Percentiles rank a stretch among this genome's conserved stretches.
These are phyloP conservation scores for Chrysolina americana DNA, from an alignment of 2,888 invertebrate species.

Conservation along the genomic window DNA sequence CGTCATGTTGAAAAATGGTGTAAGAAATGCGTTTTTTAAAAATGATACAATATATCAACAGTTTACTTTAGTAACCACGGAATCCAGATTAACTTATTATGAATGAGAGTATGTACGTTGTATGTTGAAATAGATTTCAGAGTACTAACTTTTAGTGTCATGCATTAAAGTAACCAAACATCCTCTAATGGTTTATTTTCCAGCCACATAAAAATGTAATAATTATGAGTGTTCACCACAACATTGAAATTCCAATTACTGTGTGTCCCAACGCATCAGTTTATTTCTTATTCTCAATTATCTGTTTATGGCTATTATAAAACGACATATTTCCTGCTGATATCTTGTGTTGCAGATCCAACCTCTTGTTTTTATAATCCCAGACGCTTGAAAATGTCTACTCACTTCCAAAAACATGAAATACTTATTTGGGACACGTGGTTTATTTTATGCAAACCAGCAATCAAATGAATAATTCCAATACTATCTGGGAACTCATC, in stretches of 20 bases:
- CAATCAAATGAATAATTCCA: slow-evolving; percentile 3
- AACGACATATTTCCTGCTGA: too few species aligned
- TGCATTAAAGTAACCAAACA: background rate
- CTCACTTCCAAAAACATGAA: too few species aligned
- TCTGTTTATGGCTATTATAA: too few species aligned
- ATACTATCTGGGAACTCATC: slow-evolving; percentile 25
- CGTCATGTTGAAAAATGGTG: too few species aligned
- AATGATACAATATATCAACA: too few species aligned
- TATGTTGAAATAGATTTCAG: background rate
- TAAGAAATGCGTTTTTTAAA: too few species aligned
- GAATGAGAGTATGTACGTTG: background rate
- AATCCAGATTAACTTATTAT: background rate
- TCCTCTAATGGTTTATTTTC: slow-evolving; percentile 6
- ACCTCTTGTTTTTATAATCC: too few species aligned
- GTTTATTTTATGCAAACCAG: background rate
- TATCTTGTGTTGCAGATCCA: too few species aligned
- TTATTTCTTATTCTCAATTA: background rate
- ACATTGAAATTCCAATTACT: background rate
- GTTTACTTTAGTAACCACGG: too few species aligned
- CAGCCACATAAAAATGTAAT: background rate
- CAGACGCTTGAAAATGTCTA: too few species aligned
- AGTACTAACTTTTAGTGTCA: background rate
- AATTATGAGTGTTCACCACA: background rate
- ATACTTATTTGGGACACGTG: background rate
- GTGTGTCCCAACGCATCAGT: background rate